Evolutionary conservation across 2,888 invertebrate species (phyloP).

Genomic region (Escarpia spicata): DNA sequence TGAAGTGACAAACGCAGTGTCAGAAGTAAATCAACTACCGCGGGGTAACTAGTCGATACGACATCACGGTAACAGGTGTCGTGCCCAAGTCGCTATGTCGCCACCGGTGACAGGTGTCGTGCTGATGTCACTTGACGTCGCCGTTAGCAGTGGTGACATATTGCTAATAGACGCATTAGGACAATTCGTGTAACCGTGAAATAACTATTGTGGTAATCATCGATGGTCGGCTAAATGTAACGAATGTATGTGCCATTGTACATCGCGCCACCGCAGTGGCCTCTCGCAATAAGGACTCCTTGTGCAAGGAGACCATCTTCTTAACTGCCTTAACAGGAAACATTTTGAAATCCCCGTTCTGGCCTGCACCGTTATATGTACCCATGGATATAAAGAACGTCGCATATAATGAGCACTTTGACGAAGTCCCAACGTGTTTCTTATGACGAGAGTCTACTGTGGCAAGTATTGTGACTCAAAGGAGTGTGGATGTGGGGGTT

Average conservation of each 20-base stretch:
- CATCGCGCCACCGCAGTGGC: too few species aligned
- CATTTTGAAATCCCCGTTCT: too few species aligned
- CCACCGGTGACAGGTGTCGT: neutral
- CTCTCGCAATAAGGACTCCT: too few species aligned
- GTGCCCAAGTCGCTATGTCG: neutral
- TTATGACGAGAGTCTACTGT: too few species aligned
- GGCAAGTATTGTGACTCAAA: too few species aligned
- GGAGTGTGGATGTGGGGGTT: too few species aligned
- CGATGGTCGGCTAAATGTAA: neutral
- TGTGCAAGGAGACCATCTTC: too few species aligned
- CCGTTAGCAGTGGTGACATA: neutral
- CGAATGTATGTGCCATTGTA: neutral
- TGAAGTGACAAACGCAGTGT: neutral
- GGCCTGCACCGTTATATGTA: too few species aligned
- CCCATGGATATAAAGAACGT: too few species aligned
- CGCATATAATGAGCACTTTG: too few species aligned
- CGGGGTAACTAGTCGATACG: neutral
- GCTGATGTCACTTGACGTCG: conserved; percentile 1
- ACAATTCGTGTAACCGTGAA: neutral
- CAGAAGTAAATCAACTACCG: neutral
- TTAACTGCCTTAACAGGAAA: too few species aligned
- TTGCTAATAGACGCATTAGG: neutral
- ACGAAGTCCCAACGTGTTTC: too few species aligned
- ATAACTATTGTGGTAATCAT: neutral
- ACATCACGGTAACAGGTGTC: neutral